phyloP scores from a whole-genome alignment of 1,140 invertebrate species.

The Spodoptera frugiperda region DNA sequence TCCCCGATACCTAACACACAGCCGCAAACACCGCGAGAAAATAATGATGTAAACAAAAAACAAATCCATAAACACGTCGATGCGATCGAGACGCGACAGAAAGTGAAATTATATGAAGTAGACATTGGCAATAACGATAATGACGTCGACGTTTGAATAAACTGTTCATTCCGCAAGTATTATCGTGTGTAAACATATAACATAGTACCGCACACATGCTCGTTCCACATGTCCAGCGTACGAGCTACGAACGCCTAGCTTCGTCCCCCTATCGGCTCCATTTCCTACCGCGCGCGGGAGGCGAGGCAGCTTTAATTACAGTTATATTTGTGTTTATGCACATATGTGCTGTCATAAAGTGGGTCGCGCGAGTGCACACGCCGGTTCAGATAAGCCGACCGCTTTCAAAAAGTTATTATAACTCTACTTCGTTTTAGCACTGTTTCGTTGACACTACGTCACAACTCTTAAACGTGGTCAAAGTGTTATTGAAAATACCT shows the following conservation, averaged over 20 bases:
- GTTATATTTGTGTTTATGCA: constrained; percentile 60
- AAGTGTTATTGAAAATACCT: constrained; percentile 15
- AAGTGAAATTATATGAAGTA: constrained; percentile 32
- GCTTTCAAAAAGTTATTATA: constrained; percentile 69
- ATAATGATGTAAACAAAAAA: constrained; percentile 34
- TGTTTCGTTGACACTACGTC: constrained; percentile 21
- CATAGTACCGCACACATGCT: constrained; percentile 17
- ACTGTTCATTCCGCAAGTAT: constrained; percentile 23
- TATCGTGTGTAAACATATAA: constrained; percentile 28
- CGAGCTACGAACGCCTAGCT: constrained; percentile 10
- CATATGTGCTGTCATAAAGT: constrained; percentile 61
- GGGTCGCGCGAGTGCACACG: constrained; percentile 62
- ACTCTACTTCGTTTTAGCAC: constrained; percentile 46
- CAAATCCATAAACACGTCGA: constrained; percentile 18
- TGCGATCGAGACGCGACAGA: constrained; percentile 1
- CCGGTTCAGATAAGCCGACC: constrained; percentile 59
- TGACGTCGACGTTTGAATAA: constrained; percentile 33
- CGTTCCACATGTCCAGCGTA: constrained; percentile 24
- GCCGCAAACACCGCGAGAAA: constrained; percentile 27
- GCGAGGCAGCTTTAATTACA: constrained; percentile 65
- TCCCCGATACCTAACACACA: constrained; percentile 3
- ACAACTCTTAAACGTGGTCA: constrained; percentile 22
- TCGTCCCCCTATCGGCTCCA: constrained; percentile 37
- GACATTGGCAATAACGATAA: constrained; percentile 23
- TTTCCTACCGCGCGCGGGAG: constrained; percentile 30